These are phyloP conservation scores for Gymnocephalus cernua DNA, from an alignment of 2,113 vertebrate species.

Conservation along the genomic window DNA sequence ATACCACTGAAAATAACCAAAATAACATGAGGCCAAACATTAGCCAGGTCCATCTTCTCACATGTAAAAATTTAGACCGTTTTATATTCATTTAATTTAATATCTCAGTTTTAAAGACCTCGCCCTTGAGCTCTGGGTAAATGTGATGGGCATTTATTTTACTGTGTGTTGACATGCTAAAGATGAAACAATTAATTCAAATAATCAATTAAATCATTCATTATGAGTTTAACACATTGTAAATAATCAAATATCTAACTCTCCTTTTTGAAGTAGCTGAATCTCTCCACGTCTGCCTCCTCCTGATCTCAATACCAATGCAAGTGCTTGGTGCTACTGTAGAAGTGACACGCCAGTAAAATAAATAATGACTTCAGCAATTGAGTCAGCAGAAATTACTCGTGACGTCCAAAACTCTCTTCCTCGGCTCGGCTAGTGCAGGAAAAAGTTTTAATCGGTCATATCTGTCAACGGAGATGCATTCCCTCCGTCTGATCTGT, in stretches of 20 bases:
- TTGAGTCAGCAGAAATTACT: slow-evolving; percentile 74
- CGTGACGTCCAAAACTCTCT: slow-evolving; percentile 39
- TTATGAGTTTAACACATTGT: no score
- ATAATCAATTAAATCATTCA: slow-evolving; percentile 18
- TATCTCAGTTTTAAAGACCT: neutral
- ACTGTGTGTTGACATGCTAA: neutral
- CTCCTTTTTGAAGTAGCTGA: slow-evolving; percentile 27
- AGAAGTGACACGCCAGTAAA: slow-evolving; percentile 43
- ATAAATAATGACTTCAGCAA: slow-evolving; percentile 69
- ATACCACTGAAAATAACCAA: no score
- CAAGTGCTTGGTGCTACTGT: slow-evolving; percentile 39
- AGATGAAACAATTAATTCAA: neutral
- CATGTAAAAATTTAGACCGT: neutral
- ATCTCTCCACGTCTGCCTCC: slow-evolving; percentile 12
- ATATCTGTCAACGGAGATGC: slow-evolving; percentile 42
- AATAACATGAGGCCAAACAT: neutral
- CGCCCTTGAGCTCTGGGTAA: neutral
- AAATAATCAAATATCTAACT: slow-evolving; percentile 30
- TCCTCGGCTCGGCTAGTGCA: slow-evolving; percentile 22
- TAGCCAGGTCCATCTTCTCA: neutral
- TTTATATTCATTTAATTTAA: neutral
- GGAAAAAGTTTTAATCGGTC: slow-evolving; percentile 37
- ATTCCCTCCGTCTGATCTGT: neutral
- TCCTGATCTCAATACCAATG: slow-evolving; percentile 64
- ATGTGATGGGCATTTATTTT: neutral